Percentiles rank a stretch among this genome's conserved stretches.
Evolutionary conservation across 2,797 vertebrate species (phyloP).

Genomic region (Tapera naevia): DNA sequence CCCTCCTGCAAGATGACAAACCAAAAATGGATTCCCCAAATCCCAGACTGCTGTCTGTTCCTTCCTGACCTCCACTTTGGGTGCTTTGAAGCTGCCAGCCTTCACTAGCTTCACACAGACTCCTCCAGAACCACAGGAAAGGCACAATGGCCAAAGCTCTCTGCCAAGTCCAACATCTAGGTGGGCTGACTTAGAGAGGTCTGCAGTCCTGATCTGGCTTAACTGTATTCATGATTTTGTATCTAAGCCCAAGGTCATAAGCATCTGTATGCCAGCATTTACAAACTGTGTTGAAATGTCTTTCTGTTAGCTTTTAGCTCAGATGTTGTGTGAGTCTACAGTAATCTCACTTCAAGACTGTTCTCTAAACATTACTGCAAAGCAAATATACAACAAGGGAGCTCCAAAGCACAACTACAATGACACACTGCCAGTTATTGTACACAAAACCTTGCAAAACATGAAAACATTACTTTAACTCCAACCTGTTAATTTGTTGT

Average conservation of each 20-base stretch:
- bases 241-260: not conserved
- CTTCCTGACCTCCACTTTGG: not conserved
- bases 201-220: not conserved
- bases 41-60: not conserved
- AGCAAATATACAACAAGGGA: not conserved
- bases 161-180: not conserved
- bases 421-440: not conserved
- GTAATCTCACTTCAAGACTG: not conserved
- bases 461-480: not conserved
- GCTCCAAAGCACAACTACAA: not conserved
- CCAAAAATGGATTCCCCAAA: not conserved
- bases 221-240: not conserved
- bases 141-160: not conserved
- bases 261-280: not conserved
- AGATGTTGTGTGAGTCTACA: not conserved
- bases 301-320: constrained; percentile 1
- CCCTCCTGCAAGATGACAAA: not conserved
- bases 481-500: not conserved
- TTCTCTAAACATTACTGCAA: not conserved
- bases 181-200: not conserved
- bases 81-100: not conserved
- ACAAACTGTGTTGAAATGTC: constrained; percentile 11
- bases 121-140: not conserved
- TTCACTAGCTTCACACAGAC: not conserved
- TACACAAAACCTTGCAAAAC: not conserved